Base-by-base conservation (phyloP, 2,113 vertebrate genomes). In the Smithornis capensis region DNA sequence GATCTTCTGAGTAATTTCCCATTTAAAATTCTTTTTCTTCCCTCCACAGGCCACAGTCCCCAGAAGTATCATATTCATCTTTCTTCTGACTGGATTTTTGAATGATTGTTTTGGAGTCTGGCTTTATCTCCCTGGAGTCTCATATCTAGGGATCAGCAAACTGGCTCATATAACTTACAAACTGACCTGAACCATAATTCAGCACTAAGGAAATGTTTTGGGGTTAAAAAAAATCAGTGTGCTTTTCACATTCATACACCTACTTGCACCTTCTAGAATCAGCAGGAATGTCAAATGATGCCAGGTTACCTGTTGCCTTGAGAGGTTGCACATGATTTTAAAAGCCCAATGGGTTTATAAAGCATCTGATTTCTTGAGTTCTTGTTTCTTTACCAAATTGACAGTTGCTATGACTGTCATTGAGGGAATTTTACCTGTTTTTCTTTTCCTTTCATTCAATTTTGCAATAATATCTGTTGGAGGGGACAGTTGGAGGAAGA, bases 71-170 rank as follows among this genome's bases (percentile, higher is more conserved):
- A 95, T 94, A 89, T 95, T 95, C 80, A 68, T 83, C 53, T 81
- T 92, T 93, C 87, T 95, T 90, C 90, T 90, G 83, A 94, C 92
- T 92, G 86, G 68, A 75, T 81, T 96, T 95, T 96, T 94, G 91
- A 94, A 91, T 95, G 74, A 94, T 97, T 92, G 67, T 79, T 96
- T 94, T 94, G 96, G 94, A 96, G 94, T 96, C 94, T 95, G 83
- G 57, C 62, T 97, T 84, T 94, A 87, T 87, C 74, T 95, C 96
- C 91, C 95, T 40, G 5, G 95, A 97, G 96, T 53, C 83, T 87
- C 96, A 85, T 97, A 95, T 92, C 91, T 87, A 92, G 78, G 92
- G 87, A 95, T 96, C 94, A 95, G 91, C 77, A 91, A 94, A 94
- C 89, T 89, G 94, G 83, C 91, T 97, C 89, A 68, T 91, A 60